phyloP scores from a whole-genome alignment of 2,797 vertebrate genomes.

The Protosalanx chinensis region DNA sequence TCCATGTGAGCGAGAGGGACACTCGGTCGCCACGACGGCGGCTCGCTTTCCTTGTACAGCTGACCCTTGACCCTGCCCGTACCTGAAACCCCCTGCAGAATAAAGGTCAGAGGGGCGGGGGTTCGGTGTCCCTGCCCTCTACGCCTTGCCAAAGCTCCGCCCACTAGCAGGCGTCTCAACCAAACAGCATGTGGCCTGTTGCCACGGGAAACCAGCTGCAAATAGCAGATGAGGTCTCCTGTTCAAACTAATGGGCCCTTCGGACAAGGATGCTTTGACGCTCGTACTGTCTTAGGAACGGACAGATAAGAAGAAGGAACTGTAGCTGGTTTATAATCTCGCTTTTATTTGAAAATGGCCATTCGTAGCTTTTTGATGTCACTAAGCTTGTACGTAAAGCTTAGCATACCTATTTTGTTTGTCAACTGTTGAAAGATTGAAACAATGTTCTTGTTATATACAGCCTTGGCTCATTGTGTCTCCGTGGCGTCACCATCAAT shows the following conservation, averaged over 20 bases:
- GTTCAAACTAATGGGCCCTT: constrained; percentile 24
- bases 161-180: constrained; percentile 50
- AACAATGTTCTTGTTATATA: constrained; percentile 47
- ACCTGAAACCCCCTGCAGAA: constrained; percentile 28
- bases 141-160: constrained; percentile 90
- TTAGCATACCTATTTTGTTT: constrained; percentile 50
- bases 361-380: constrained; percentile 60
- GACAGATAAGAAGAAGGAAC: constrained; percentile 7
- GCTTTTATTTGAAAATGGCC: constrained; percentile 48
- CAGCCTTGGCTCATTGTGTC: constrained; percentile 45
- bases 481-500: constrained; percentile 26
- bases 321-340: constrained; percentile 25
- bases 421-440: constrained; percentile 47
- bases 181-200: constrained; percentile 51
- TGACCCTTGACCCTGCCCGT: constrained; percentile 26
- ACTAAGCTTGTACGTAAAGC: constrained; percentile 51
- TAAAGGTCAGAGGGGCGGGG: constrained; percentile 75
- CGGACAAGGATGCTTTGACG: constrained; percentile 35
- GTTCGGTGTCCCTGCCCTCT: constrained; percentile 55
- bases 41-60: constrained; percentile 35
- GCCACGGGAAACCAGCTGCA: constrained; percentile 48
- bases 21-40: constrained; percentile 47
- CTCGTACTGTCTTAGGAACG: constrained; percentile 38
- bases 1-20: constrained; percentile 85
- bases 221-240: constrained; percentile 20